Conservation (phyloP, 2,797 vertebrate genomes). For the Poeciliopsis gracilis region DNA sequence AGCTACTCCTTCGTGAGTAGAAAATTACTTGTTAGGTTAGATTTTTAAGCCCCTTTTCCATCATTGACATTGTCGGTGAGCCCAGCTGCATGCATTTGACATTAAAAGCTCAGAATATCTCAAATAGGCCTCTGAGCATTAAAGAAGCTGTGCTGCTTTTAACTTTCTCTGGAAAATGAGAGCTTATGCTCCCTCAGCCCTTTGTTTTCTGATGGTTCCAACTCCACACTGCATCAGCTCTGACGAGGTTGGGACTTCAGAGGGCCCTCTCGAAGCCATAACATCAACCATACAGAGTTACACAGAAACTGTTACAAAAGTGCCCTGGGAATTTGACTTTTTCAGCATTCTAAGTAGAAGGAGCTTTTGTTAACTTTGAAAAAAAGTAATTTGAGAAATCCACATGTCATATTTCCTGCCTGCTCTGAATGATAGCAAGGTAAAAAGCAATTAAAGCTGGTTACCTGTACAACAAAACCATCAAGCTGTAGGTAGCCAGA, state of each 20-base stretch:
- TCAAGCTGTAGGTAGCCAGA: background rate
- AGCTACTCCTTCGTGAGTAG: slow-evolving; percentile 44
- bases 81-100: slow-evolving; percentile 73
- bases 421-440: slow-evolving; percentile 29
- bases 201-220: slow-evolving; percentile 80
- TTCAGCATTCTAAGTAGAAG: slow-evolving; percentile 75
- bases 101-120: slow-evolving; percentile 77
- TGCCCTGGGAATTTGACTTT: slow-evolving; percentile 76
- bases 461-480: slow-evolving; percentile 20
- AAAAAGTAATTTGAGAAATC: slow-evolving; percentile 63
- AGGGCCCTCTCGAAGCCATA: slow-evolving; percentile 78
- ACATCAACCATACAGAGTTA: slow-evolving; percentile 78
- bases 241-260: slow-evolving; percentile 79
- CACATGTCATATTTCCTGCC: slow-evolving; percentile 46
- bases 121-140: slow-evolving; percentile 81
- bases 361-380: slow-evolving; percentile 68
- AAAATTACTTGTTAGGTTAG: slow-evolving; percentile 60
- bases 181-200: slow-evolving; percentile 72
- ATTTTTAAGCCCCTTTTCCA: slow-evolving; percentile 61
- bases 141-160: slow-evolving; percentile 76
- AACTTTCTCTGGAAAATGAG: slow-evolving; percentile 75
- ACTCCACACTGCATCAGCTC: slow-evolving; percentile 72
- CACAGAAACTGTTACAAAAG: slow-evolving; percentile 72
- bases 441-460: slow-evolving; percentile 32
- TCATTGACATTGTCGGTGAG: slow-evolving; percentile 67